A percentile compares a stretch with the other conserved stretches of the same genome.
Evolutionary conservation across 1,140 invertebrate genomes (phyloP).

Genomic region (Thalassaphorura encarpata): DNA sequence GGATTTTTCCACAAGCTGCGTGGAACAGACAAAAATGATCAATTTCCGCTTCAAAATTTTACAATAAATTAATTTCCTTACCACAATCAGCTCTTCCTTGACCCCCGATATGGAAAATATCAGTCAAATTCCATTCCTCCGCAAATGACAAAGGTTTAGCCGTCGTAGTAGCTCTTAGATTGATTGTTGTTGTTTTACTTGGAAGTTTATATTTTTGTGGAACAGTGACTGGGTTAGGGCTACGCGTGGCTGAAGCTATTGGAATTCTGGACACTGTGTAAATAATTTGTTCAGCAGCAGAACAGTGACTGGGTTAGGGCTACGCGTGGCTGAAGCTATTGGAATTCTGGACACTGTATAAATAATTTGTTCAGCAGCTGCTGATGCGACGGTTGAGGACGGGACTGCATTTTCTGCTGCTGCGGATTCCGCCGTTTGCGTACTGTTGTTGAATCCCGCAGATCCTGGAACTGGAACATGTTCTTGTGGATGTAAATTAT

Average conservation of each 20-base stretch:
- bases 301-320: too few relatives aligned
- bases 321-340: too few relatives aligned
- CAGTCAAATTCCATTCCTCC: slow-evolving; percentile 1
- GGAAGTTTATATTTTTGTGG: too few relatives aligned
- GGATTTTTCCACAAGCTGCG: slow-evolving; percentile 28
- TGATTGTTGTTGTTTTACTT: too few relatives aligned
- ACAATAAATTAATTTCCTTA: not conserved
- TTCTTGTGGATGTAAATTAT: not conserved
- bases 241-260: too few relatives aligned
- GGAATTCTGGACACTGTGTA: too few relatives aligned
- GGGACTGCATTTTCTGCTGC: not conserved
- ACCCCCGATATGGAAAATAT: not conserved
- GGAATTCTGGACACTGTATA: too few relatives aligned
- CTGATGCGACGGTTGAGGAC: not conserved
- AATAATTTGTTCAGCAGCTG: too few relatives aligned
- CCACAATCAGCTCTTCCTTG: slow-evolving; percentile 3
- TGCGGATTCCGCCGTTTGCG: not conserved
- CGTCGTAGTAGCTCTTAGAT: not conserved
- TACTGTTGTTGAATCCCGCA: not conserved
- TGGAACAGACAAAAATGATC: slow-evolving; percentile 3
- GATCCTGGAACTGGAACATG: not conserved
- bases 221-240: too few relatives aligned
- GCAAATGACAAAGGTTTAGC: not conserved
- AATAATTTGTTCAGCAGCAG: too few relatives aligned
- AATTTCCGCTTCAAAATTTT: not conserved